Base-by-base conservation (phyloP, 1,140 invertebrate species). In the Apis florea region DNA sequence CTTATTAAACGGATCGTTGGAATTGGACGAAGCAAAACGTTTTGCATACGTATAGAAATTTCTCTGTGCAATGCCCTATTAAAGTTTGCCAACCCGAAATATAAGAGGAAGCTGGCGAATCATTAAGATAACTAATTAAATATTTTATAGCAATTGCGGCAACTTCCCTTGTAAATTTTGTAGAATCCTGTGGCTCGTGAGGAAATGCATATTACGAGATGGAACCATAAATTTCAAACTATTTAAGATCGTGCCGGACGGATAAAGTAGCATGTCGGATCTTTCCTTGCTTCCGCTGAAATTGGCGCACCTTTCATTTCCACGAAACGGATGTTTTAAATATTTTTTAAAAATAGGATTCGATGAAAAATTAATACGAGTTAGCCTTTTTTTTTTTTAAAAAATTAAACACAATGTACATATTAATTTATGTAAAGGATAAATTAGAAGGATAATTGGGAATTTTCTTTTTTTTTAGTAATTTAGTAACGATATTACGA, bases 81-180 rank as follows among this genome's bases (percentile, higher is more conserved):
- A 84, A 86, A 86, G 70, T 86, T 86, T 26, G 59, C 56, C 68
- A 77, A 67, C 54, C 17, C 68, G 85, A 79, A 81, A 80, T 59
- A 80, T 67, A 84, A 77, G 54, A 56, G 49, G 72, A 59, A 87
- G 47, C 59, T 53, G 73, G 72, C 24, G 53, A 70, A 73, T 82
- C 84, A 77, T 88, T 89, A 89, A 86, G 87, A 83, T 75, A 82
- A 89, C 87, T 89, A 89, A 89, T 89, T 89, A 89, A 88, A 88
- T 89, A 89, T 89, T 89, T 89, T 85, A 88, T 78, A 80, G 69
- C 67, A 31, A 53, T 76, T 49, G 51, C 82, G 26, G 72, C 77
- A 89, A 89, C 68, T 89, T 89, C 66, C 61, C 73, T 73, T 78
- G 87, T 89, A 89, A 89, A 89, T 89, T 83, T 87, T 68, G 69